Conservation (phyloP, 2,797 vertebrate genomes). For the Acanthopagrus latus region DNA sequence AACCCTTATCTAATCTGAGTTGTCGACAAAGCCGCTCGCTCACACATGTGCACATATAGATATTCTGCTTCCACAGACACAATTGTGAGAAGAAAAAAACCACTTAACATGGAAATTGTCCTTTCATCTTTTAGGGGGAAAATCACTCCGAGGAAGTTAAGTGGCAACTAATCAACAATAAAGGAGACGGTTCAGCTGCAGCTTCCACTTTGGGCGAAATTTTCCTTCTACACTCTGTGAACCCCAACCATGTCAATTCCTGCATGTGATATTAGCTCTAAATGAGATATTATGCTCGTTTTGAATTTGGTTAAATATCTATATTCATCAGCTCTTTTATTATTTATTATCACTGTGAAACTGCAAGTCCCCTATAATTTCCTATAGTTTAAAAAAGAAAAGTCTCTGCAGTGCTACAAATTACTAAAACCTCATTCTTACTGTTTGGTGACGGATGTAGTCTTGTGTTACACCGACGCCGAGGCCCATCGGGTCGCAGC, state of each 20-base stretch:
- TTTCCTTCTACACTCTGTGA: constrained; percentile 37
- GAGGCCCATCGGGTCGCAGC: constrained; percentile 51
- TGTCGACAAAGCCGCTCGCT: constrained; percentile 60
- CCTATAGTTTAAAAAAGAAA: constrained; percentile 15
- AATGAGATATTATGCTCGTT: constrained; percentile 49
- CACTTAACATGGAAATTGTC: constrained; percentile 84
- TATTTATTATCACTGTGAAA: constrained; percentile 44
- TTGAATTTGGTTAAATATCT: constrained; percentile 54
- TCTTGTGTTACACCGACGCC: constrained; percentile 31
- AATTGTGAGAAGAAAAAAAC: constrained; percentile 61
- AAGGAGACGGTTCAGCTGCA: constrained; percentile 54
- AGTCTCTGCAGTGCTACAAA: constrained; percentile 38
- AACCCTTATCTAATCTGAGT: constrained; percentile 65
- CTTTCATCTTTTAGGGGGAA: constrained; percentile 70
- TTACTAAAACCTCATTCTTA: constrained; percentile 45
- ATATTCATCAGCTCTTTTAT: constrained; percentile 46
- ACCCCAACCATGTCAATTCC: constrained; percentile 54
- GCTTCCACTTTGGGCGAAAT: constrained; percentile 43
- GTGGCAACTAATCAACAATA: constrained; percentile 70
- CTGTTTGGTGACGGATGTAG: constrained; percentile 45
- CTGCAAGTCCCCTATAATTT: constrained; percentile 23
- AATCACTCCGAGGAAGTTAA: constrained; percentile 56
- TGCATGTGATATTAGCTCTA: constrained; percentile 38
- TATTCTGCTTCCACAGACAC: constrained; percentile 54
- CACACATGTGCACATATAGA: constrained; percentile 49